Conservation (phyloP, 2,888 invertebrate species). For the Heliconius ethilla region DNA sequence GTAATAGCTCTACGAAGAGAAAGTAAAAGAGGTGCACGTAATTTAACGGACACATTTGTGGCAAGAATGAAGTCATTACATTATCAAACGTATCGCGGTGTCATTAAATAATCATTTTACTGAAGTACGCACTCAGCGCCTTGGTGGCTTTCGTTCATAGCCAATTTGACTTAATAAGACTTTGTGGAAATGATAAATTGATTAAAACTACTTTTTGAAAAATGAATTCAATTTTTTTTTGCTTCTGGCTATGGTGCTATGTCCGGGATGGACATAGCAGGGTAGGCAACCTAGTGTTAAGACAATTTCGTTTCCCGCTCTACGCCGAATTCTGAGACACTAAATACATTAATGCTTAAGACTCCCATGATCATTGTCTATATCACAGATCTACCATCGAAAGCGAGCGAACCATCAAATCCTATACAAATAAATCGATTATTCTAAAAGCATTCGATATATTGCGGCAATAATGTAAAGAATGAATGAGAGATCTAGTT, state of each 20-base stretch:
- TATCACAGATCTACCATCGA: too few species aligned
- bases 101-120: slow-evolving; percentile 51
- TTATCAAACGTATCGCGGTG: slow-evolving; percentile 52
- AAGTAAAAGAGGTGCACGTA: slow-evolving; percentile 42
- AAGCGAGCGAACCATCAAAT: neutral
- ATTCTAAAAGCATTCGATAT: slow-evolving; percentile 45
- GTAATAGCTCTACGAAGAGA: slow-evolving; percentile 32
- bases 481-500: slow-evolving; percentile 73
- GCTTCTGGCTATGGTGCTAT: too few species aligned
- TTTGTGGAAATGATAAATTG: slow-evolving; percentile 14
- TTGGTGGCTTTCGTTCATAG: slow-evolving; percentile 35
- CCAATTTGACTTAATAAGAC: slow-evolving; percentile 17
- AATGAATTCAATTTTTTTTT: neutral
- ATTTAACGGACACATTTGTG: slow-evolving; percentile 47
- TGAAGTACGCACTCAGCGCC: slow-evolving; percentile 37
- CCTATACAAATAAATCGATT: slow-evolving; percentile 50
- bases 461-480: slow-evolving; percentile 57
- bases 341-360: too few species aligned
- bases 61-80: slow-evolving; percentile 51
- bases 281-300: too few species aligned
- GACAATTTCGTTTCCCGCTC: too few species aligned
- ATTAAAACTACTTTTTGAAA: slow-evolving; percentile 10
- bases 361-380: too few species aligned
- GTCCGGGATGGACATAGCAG: too few species aligned
- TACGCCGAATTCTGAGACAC: too few species aligned